These are phyloP conservation scores for Phenganax stokvisi DNA, from an alignment of 92 coral and sea anemone genomes.

Conservation along the genomic window DNA sequence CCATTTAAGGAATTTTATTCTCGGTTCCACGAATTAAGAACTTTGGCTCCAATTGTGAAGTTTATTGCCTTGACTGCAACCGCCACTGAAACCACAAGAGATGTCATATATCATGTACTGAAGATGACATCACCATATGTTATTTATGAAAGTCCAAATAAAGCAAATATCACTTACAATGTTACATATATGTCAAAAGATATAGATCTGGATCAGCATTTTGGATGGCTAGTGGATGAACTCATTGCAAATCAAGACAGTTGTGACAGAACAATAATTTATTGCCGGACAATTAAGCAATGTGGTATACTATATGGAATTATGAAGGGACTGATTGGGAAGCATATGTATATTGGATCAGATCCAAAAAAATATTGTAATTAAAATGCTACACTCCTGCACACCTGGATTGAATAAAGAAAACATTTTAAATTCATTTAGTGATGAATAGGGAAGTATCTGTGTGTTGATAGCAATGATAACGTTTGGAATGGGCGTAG, in stretches of 20 bases:
- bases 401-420: neutral
- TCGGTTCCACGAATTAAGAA: conserved; percentile 48
- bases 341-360: conserved; percentile 23
- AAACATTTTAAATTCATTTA: conserved; percentile 15
- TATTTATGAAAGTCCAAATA: conserved; percentile 55
- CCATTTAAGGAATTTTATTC: conserved; percentile 53
- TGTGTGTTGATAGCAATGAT: conserved; percentile 20
- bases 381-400: conserved; percentile 24
- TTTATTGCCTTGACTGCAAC: conserved; percentile 60
- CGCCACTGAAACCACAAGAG: conserved; percentile 53
- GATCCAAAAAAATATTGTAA: neutral
- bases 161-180: conserved; percentile 49
- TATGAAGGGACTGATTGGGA: conserved; percentile 53
- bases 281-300: conserved; percentile 66
- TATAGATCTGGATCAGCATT: conserved; percentile 41
- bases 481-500: conserved; percentile 16
- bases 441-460: conserved; percentile 16
- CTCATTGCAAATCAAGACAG: conserved; percentile 16
- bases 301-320: conserved; percentile 57
- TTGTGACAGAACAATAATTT: conserved; percentile 46
- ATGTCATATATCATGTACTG: conserved; percentile 43
- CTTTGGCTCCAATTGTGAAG: conserved; percentile 47
- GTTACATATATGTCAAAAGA: conserved; percentile 55
- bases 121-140: conserved; percentile 44
- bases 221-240: conserved; percentile 61